A percentile compares a stretch with the other conserved stretches of the same genome.
Evolutionary conservation across 64 coral and sea anemone genomes (phyloP).

Genomic region (Actinia tenebrosa): DNA sequence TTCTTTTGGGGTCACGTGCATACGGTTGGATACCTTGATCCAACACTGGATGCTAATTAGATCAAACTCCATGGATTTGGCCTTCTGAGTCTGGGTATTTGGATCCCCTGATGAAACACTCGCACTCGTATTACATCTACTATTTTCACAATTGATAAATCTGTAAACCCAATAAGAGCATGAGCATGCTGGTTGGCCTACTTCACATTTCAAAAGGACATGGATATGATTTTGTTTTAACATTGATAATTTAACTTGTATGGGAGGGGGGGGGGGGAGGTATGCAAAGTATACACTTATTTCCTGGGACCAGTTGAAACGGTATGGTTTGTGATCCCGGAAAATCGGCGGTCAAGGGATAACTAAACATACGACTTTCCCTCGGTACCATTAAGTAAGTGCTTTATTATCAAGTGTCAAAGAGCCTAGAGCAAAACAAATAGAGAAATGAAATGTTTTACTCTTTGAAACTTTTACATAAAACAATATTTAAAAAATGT

Average conservation of each 20-base stretch:
- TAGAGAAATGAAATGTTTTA: background rate
- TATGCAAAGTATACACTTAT: background rate
- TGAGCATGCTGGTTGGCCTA: background rate
- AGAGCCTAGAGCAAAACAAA: background rate
- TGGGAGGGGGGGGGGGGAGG: no score
- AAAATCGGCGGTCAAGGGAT: no score
- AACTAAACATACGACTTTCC: background rate
- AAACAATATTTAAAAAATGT: background rate
- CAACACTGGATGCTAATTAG: no score
- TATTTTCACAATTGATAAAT: background rate
- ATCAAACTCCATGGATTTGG: no score
- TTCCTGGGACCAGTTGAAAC: background rate
- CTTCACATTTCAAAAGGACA: background rate
- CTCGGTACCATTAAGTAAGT: background rate
- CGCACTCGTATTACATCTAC: no score
- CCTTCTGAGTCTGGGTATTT: no score
- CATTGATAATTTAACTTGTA: background rate
- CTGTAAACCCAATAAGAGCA: background rate
- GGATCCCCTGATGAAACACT: no score
- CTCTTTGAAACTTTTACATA: background rate
- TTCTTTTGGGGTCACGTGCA: no score
- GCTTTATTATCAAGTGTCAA: background rate
- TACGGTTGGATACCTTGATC: no score
- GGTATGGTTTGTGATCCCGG: background rate
- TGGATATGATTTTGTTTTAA: background rate